Conservation (phyloP, 2,113 vertebrate species). For the Cyphomyrus discorhynchus region DNA sequence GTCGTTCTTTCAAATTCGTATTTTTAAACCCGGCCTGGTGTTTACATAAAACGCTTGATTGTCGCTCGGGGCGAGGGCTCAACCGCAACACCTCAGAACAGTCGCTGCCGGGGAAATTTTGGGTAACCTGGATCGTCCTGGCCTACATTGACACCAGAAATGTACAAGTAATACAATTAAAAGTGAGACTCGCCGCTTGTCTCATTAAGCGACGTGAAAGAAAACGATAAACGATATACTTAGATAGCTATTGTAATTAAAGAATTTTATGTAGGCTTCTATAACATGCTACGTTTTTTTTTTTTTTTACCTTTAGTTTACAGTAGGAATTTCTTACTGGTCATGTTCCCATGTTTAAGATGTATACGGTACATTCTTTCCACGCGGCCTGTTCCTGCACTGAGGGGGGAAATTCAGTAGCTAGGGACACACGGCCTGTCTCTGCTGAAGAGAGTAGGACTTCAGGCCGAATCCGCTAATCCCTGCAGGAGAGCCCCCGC, state of each 20-base stretch:
- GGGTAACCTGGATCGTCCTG: neutral
- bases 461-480: neutral
- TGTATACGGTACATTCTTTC: neutral
- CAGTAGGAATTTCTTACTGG: neutral
- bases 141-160: neutral
- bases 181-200: neutral
- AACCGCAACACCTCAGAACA: slow-evolving; percentile 1
- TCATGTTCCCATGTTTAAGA: neutral
- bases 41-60: slow-evolving; percentile 28
- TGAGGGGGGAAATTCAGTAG: neutral
- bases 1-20: slow-evolving; percentile 1
- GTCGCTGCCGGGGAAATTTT: neutral
- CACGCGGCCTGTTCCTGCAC: too few relatives aligned
- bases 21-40: slow-evolving; percentile 35
- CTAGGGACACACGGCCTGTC: neutral
- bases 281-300: neutral
- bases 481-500: slow-evolving; percentile 4
- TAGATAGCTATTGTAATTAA: neutral
- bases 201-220: neutral
- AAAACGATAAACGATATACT: neutral
- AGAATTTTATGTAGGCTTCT: neutral
- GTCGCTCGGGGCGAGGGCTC: neutral
- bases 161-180: neutral
- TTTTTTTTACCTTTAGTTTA: neutral
- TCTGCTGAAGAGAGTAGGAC: neutral